Evolutionary conservation across 2,113 vertebrate genomes (phyloP).

Genomic region (Hippocampus zosterae): DNA sequence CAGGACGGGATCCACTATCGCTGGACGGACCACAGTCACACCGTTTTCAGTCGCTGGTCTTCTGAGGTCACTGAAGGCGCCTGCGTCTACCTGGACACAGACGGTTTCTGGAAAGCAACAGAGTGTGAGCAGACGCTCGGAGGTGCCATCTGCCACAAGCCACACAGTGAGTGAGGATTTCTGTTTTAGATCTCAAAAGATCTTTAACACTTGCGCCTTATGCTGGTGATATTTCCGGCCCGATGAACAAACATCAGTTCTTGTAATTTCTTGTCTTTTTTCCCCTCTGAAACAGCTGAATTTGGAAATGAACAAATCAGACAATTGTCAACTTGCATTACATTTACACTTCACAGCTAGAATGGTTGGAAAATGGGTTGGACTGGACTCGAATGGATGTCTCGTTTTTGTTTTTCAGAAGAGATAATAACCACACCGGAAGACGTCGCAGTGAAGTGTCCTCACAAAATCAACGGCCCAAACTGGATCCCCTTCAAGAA

Average conservation of each 20-base stretch:
- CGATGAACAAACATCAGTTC: too few relatives aligned
- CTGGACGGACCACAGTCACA: constrained; percentile 86
- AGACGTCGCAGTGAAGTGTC: constrained; percentile 74
- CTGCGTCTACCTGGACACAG: constrained; percentile 85
- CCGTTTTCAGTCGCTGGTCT: constrained; percentile 85
- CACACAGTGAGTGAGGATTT: constrained; percentile 70
- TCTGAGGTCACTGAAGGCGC: constrained; percentile 67
- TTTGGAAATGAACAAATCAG: background rate
- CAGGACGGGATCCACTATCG: constrained; percentile 83
- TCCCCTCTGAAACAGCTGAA: background rate
- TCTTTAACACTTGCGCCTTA: background rate
- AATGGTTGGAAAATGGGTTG: background rate
- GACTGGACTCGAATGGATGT: background rate
- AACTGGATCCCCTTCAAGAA: constrained; percentile 90
- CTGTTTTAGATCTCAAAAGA: background rate
- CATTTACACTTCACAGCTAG: background rate
- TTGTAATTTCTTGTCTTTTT: too few relatives aligned
- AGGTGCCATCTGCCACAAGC: constrained; percentile 84
- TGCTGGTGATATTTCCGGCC: too few relatives aligned
- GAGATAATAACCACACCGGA: constrained; percentile 61
- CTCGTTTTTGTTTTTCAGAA: constrained; percentile 56
- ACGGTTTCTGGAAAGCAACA: constrained; percentile 89
- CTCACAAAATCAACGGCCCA: constrained; percentile 81
- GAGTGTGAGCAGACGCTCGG: constrained; percentile 74
- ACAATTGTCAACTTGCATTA: background rate